Conservation (phyloP, 2,113 vertebrate species). For the Periophthalmodon schlosseri region DNA sequence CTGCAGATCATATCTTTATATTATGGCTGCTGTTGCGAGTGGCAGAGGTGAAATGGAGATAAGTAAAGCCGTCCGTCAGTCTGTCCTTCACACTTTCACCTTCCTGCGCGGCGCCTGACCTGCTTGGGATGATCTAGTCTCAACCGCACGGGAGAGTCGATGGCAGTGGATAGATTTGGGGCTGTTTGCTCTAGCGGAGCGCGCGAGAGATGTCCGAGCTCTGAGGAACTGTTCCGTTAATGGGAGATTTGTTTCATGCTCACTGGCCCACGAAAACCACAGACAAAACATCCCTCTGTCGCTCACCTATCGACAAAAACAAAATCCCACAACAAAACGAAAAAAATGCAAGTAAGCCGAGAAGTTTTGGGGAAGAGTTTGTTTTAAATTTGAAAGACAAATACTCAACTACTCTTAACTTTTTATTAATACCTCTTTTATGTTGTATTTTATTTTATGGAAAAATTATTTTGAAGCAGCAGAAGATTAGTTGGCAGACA, state of each 20-base stretch:
- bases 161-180: slow-evolving; percentile 37
- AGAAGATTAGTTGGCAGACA: no score
- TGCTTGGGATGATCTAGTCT: slow-evolving; percentile 11
- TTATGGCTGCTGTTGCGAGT: not conserved
- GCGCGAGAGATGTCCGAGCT: slow-evolving; percentile 38
- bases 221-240: slow-evolving; percentile 40
- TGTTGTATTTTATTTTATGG: no score
- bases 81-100: not conserved
- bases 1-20: not conserved
- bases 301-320: slow-evolving; percentile 8
- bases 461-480: no score
- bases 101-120: slow-evolving; percentile 1
- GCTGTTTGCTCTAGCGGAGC: slow-evolving; percentile 35
- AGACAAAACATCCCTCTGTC: not conserved
- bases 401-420: no score
- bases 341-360: not conserved
- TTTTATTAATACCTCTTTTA: no score
- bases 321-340: not conserved
- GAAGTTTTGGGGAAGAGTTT: slow-evolving; percentile 3
- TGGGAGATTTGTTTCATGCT: slow-evolving; percentile 44
- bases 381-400: not conserved
- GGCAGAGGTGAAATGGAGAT: not conserved
- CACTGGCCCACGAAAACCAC: slow-evolving; percentile 21
- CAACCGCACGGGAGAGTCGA: slow-evolving; percentile 4
- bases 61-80: not conserved